phyloP scores from a whole-genome alignment of 2,113 vertebrate genomes.

The Syrrhaptes paradoxus region DNA sequence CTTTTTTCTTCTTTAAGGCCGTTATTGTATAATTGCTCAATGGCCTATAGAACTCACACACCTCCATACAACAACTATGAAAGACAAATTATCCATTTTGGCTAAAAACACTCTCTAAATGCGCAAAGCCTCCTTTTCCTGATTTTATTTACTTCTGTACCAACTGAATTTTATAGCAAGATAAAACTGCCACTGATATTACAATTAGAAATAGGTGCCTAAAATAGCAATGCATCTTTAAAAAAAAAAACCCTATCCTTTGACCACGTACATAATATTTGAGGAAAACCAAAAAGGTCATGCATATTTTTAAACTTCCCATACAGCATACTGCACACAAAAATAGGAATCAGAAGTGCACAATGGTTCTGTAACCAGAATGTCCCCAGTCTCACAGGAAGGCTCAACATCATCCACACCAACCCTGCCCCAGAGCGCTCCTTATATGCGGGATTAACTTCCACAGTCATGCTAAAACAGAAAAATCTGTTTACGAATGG shows the following conservation, averaged over 20 bases:
- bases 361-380: not conserved
- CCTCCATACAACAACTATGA: not conserved
- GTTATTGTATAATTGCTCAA: not conserved
- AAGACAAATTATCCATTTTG: not conserved
- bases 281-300: not conserved
- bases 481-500: not conserved
- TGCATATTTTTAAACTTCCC: not conserved
- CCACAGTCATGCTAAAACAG: fast-evolving
- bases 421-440: fast-evolving
- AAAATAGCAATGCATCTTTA: not conserved
- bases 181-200: not conserved
- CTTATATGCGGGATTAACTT: not conserved
- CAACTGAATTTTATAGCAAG: not conserved
- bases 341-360: not conserved
- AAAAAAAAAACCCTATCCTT: not conserved
- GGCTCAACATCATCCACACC: not conserved
- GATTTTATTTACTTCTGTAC: not conserved
- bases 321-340: not conserved
- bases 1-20: not conserved
- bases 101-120: not conserved
- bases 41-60: not conserved
- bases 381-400: not conserved
- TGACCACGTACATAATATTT: fast-evolving
- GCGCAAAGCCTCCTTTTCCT: not conserved
- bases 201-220: not conserved